A percentile compares a stretch with the other conserved stretches of the same genome.
Evolutionary conservation across 2,888 invertebrate genomes (phyloP).

Genomic region (Eueremaeus valkanovi): DNA sequence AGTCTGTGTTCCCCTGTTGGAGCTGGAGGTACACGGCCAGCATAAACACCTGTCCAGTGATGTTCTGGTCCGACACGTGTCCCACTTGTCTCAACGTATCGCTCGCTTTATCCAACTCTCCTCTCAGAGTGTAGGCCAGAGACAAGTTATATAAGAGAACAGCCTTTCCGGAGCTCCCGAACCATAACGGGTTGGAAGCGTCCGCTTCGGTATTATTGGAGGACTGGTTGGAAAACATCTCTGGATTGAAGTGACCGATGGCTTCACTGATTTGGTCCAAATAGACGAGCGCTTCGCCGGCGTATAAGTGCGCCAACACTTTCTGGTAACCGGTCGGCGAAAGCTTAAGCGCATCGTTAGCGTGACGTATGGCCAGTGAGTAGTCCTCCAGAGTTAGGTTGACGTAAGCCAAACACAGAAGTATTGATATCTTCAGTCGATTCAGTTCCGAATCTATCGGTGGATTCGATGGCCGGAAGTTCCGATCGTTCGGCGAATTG

Average conservation of each 20-base stretch:
- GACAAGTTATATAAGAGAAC: constrained; percentile 73
- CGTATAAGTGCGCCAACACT: constrained; percentile 74
- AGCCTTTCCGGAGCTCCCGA: constrained; percentile 58
- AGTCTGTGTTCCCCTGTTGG: constrained; percentile 61
- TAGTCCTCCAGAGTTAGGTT: constrained; percentile 78
- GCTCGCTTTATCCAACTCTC: constrained; percentile 66
- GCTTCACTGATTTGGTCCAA: constrained; percentile 78
- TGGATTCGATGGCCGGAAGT: constrained; percentile 36
- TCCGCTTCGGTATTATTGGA: neutral
- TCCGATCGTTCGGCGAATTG: constrained; percentile 6
- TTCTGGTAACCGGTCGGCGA: constrained; percentile 36
- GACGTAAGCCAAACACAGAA: constrained; percentile 78
- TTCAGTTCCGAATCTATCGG: constrained; percentile 35
- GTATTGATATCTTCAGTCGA: constrained; percentile 58
- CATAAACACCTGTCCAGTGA: constrained; percentile 63
- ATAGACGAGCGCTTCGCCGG: constrained; percentile 78
- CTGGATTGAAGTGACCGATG: constrained; percentile 68
- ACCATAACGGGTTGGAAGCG: no score
- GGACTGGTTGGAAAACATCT: constrained; percentile 46
- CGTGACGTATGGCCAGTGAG: constrained; percentile 70
- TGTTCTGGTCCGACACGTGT: constrained; percentile 49
- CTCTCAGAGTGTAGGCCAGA: constrained; percentile 68
- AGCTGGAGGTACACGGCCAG: constrained; percentile 64
- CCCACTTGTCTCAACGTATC: constrained; percentile 54
- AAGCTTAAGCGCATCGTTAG: constrained; percentile 54